Evolutionary conservation across 2,113 vertebrate species (phyloP).

Genomic region (Cochlearius cochlearius): DNA sequence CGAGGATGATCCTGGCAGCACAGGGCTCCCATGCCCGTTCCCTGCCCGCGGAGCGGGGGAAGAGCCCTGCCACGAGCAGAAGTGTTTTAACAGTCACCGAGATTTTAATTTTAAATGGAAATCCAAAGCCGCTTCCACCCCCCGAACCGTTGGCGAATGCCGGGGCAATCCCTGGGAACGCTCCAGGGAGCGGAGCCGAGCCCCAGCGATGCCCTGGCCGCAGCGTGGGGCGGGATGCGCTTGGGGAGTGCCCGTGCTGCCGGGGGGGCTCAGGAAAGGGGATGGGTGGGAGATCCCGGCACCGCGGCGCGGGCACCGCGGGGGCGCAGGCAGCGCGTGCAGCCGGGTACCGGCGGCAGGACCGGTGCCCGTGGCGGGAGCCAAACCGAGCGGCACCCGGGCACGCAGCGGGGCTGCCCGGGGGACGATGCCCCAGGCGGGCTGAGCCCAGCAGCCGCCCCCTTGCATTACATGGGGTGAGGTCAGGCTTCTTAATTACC

Average conservation of each 20-base stretch:
- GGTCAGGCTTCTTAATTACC: constrained; percentile 46
- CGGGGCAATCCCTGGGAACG: background rate
- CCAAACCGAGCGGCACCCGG: background rate
- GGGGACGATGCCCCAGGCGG: background rate
- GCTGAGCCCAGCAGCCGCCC: background rate
- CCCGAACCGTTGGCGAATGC: fast-evolving
- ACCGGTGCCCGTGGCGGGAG: background rate
- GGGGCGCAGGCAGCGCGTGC: background rate
- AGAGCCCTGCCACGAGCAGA: no score
- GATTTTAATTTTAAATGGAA: background rate
- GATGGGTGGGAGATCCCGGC: background rate
- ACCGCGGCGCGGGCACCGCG: fast-evolving
- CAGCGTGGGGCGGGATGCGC: fast-evolving
- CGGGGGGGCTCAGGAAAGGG: background rate
- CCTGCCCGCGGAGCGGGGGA: background rate
- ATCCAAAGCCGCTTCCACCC: background rate
- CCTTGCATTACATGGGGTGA: constrained; percentile 12
- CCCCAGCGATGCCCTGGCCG: background rate
- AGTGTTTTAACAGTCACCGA: background rate
- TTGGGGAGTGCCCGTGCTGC: background rate
- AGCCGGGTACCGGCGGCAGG: background rate
- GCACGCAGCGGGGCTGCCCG: background rate
- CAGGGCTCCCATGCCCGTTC: fast-evolving
- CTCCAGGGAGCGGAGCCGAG: background rate
- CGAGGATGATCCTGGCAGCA: background rate